Percentiles rank a stretch among this genome's conserved stretches.
phyloP scores from a whole-genome alignment of 2,113 vertebrate species.

The Hystrix cristata region DNA sequence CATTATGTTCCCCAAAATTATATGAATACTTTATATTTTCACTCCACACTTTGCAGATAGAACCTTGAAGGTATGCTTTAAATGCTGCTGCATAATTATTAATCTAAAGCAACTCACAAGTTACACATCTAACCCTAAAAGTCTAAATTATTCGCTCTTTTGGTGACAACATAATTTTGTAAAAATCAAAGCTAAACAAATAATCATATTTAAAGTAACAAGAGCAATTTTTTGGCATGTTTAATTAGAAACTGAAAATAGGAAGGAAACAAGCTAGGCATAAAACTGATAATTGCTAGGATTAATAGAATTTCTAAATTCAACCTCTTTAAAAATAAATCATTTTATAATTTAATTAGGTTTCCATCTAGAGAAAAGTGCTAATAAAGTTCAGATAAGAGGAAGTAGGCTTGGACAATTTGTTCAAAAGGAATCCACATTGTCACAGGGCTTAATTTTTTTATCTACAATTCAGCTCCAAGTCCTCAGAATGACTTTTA shows the following conservation, averaged over 20 bases:
- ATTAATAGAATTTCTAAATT: conserved; percentile 82
- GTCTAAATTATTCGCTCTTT: not conserved
- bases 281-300: conserved; percentile 79
- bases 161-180: not conserved
- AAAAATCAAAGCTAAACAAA: conserved; percentile 58
- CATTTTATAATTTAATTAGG: conserved; percentile 87
- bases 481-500: conserved; percentile 86
- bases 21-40: not conserved
- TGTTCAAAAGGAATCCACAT: conserved; percentile 79
- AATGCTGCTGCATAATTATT: not conserved
- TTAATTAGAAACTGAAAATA: conserved; percentile 73
- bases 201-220: conserved; percentile 48
- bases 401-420: not conserved
- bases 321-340: conserved; percentile 81
- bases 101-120: conserved; percentile 36
- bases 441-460: conserved; percentile 85
- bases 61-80: not conserved
- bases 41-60: not conserved
- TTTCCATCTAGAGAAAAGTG: conserved; percentile 67
- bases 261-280: conserved; percentile 81
- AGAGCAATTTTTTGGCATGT: conserved; percentile 31
- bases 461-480: conserved; percentile 82
- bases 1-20: conserved; percentile 10
- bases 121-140: conserved; percentile 16
- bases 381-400: conserved; percentile 82